These are phyloP conservation scores for Crematogaster levior DNA, from an alignment of 2,888 invertebrate species.

Conservation along the genomic window DNA sequence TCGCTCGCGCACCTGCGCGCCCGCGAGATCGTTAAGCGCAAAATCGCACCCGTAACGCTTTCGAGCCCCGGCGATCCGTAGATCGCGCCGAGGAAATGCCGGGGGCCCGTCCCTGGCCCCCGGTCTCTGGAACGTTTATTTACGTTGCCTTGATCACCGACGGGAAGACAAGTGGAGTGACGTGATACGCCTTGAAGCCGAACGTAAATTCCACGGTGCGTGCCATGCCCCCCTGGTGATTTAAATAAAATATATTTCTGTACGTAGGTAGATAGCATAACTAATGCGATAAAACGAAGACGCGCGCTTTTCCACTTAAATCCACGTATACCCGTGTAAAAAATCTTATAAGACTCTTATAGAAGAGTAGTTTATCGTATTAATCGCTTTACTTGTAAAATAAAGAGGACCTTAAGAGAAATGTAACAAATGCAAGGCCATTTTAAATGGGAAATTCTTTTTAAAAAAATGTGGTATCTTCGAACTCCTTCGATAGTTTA, in stretches of 20 bases:
- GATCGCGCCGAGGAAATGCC: conserved; percentile 46
- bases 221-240: background rate
- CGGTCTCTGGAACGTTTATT: conserved; percentile 14
- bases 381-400: no score
- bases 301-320: background rate
- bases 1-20: conserved; percentile 65
- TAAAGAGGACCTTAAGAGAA: no score
- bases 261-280: background rate
- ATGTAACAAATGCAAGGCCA: no score
- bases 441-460: no score
- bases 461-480: no score
- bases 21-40: conserved; percentile 77
- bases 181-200: conserved; percentile 32
- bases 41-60: conserved; percentile 77
- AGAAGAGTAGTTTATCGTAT: no score
- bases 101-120: conserved; percentile 22
- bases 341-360: no score
- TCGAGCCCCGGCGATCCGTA: conserved; percentile 59
- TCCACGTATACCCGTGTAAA: no score
- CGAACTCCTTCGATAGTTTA: no score
- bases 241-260: conserved; percentile 13
- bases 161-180: conserved; percentile 16
- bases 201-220: conserved; percentile 1
- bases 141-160: conserved; percentile 2
- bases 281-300: background rate